Evolutionary conservation across 2,888 invertebrate species (phyloP).

Genomic region (Melieria picta): DNA sequence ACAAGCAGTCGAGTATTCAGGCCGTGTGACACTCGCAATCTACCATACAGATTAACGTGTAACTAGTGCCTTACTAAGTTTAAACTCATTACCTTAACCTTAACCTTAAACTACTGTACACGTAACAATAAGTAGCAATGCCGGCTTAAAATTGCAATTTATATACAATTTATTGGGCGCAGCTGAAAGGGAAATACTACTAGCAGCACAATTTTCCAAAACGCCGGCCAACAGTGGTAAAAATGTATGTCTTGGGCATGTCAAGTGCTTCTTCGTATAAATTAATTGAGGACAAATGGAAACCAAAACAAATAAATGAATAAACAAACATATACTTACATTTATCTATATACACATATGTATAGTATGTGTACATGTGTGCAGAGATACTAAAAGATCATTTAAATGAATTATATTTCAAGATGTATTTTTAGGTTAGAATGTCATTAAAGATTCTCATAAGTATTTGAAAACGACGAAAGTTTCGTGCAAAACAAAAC

Average conservation of each 20-base stretch:
- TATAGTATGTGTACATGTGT: neutral
- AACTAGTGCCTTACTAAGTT: constrained; percentile 66
- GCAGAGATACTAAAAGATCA: neutral
- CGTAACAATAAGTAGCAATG: constrained; percentile 21
- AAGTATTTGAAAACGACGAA: no score
- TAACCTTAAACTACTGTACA: constrained; percentile 21
- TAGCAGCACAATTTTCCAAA: neutral
- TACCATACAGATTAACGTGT: constrained; percentile 55
- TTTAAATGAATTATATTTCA: no score
- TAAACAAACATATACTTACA: neutral
- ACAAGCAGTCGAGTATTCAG: neutral
- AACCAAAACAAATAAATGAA: neutral
- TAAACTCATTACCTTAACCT: constrained; percentile 62
- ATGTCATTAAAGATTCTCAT: no score
- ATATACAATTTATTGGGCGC: neutral
- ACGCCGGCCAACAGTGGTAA: neutral
- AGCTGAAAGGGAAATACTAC: neutral
- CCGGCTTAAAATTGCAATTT: constrained; percentile 28
- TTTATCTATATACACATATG: neutral
- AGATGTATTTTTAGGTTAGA: no score
- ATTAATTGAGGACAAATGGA: neutral
- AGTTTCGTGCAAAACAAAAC: no score
- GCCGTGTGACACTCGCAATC: neutral
- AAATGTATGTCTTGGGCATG: constrained; percentile 25
- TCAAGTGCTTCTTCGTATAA: constrained; percentile 25